phyloP scores from a whole-genome alignment of 2,797 vertebrate genomes.

The Acanthurus tractus region DNA sequence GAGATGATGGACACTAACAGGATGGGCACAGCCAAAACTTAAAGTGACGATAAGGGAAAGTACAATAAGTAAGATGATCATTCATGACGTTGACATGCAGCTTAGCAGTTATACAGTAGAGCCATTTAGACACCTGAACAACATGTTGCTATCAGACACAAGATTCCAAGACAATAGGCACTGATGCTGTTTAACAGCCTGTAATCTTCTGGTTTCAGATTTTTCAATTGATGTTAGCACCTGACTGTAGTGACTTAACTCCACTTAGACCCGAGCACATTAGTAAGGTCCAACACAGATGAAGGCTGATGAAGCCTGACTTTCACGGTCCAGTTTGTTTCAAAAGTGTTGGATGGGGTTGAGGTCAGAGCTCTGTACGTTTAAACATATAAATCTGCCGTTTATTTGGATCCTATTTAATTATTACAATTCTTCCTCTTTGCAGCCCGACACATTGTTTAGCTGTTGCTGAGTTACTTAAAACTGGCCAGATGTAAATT shows the following conservation, averaged over 20 bases:
- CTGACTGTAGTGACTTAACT: background rate
- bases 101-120: background rate
- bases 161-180: background rate
- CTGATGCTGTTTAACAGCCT: background rate
- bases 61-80: conserved; percentile 4
- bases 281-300: no score
- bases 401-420: no score
- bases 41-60: conserved; percentile 1
- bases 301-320: background rate
- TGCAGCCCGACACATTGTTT: no score
- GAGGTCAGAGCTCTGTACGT: background rate
- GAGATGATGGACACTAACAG: conserved; percentile 12
- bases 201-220: background rate
- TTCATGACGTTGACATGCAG: background rate
- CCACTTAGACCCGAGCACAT: background rate
- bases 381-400: no score
- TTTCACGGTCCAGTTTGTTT: background rate
- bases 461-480: no score
- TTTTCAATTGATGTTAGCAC: background rate
- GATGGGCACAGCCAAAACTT: conserved; percentile 6
- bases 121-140: background rate
- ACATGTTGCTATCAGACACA: background rate
- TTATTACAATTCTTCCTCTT: no score
- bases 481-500: no score
- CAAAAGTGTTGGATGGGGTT: background rate